phyloP scores from a whole-genome alignment of 2,888 invertebrate genomes.

The Nomada goodeniana region DNA sequence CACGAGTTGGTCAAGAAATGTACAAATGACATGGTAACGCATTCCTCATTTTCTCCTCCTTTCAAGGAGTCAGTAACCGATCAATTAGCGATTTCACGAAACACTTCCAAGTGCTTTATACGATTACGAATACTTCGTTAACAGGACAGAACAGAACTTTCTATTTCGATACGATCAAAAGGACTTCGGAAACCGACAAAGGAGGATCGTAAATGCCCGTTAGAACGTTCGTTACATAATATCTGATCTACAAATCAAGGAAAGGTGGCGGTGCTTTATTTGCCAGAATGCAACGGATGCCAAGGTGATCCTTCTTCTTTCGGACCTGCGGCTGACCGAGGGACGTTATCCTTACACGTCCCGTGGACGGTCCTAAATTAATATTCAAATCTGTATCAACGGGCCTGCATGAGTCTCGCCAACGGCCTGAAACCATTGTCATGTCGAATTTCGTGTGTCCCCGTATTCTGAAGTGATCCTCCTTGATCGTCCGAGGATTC shows the following conservation, averaged over 20 bases:
- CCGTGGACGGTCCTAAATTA: conserved; percentile 77
- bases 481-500: conserved; percentile 65
- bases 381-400: conserved; percentile 82
- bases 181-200: background rate
- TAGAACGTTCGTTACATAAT: conserved; percentile 52
- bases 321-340: conserved; percentile 66
- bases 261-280: conserved; percentile 64
- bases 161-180: background rate
- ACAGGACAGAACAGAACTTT: background rate
- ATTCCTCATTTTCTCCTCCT: too few relatives aligned
- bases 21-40: too few relatives aligned
- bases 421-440: conserved; percentile 69
- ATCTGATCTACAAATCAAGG: conserved; percentile 49
- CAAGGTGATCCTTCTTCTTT: conserved; percentile 59
- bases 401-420: conserved; percentile 57
- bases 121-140: too few relatives aligned
- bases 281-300: conserved; percentile 68
- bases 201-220: background rate
- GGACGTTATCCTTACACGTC: conserved; percentile 66
- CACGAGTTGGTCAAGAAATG: too few relatives aligned
- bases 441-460: conserved; percentile 54
- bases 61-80: too few relatives aligned
- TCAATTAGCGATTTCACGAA: too few relatives aligned
- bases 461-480: conserved; percentile 61
- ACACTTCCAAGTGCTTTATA: too few relatives aligned